phyloP scores from a whole-genome alignment of 2,888 invertebrate genomes.

The Cinara cedri region DNA sequence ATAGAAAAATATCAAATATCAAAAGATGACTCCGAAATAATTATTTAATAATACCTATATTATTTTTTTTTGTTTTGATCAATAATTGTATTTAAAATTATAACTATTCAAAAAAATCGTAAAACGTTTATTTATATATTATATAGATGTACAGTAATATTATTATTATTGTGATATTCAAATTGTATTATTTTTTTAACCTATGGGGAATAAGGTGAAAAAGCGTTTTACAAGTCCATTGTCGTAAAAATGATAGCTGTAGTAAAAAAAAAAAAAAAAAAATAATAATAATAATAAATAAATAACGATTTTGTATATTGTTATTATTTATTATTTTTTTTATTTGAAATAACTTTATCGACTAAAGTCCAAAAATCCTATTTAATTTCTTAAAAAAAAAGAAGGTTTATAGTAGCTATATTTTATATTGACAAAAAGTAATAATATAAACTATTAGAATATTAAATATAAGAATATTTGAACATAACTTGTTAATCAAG shows the following conservation, averaged over 20 bases:
- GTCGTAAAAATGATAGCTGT: conserved; percentile 23
- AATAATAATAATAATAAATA: too few relatives aligned
- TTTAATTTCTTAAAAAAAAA: conserved; percentile 11
- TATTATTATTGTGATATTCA: conserved; percentile 11
- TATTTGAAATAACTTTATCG: conserved; percentile 37
- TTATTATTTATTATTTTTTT: conserved; percentile 38
- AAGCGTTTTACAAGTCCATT: conserved; percentile 25
- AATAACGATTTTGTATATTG: conserved; percentile 29
- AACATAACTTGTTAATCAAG: conserved; percentile 22
- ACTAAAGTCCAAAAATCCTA: conserved; percentile 35
- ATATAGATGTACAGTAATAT: too few relatives aligned
- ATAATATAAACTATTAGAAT: conserved; percentile 35
- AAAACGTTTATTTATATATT: conserved; percentile 4
- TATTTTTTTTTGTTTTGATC: too few relatives aligned
- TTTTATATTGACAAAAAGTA: background rate
- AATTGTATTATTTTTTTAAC: background rate
- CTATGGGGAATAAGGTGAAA: conserved; percentile 3
- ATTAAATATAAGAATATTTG: conserved; percentile 22
- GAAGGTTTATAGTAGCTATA: too few relatives aligned
- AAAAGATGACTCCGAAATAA: background rate
- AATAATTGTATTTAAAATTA: background rate
- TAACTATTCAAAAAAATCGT: background rate
- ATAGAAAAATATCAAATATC: background rate
- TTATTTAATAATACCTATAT: too few relatives aligned
- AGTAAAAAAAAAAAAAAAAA: conserved; percentile 15